Base-by-base conservation (phyloP, 2,113 vertebrate genomes). In the Saguinus imperator region DNA sequence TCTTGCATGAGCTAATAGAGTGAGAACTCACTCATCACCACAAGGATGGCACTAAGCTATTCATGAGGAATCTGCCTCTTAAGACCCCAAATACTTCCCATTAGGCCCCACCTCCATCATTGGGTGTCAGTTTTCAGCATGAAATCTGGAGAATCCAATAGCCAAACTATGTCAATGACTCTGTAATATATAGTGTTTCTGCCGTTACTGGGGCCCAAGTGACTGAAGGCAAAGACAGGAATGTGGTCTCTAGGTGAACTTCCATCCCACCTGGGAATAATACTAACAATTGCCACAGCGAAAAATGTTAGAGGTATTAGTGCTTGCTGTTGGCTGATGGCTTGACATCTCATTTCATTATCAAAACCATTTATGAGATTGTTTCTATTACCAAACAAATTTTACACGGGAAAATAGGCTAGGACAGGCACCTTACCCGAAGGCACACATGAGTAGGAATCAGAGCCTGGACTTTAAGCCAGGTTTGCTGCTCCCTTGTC, bases 321-420 rank as follows among this genome's bases (percentile, higher is more conserved):
- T 84, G 14, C 5, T 79, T 57, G 9, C 21, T 93, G 48, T 45
- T 16, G 58, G 11, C 5, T 64, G 32, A 91, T 57, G 35, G 32
- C 6, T 93, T 82, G 76, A 1, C 40, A 61, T 57, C 50, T 87
- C 58, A 58, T 45, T 85, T 91, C 88, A 85, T 97, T 80, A 89
- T 81, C 40, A 81, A 86, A 95, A 85, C 11, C 23, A 35, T 64
- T 45, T 86, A 43, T 85, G 45, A 37, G 48, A 73, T 75, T 27
- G 0, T 5, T 70, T 94, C 27, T 66, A 37, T 58, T 61, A 40
- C 25, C 32, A 89, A 91, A 35, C 14, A 52, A 52, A 80, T 77
- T 72, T 95, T 66, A 37, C 16, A 25, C 9, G 5, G 29, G 12
- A 27, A 89, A 84, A 64, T 10, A 72, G 70, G 2, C 37, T 91